Percentiles rank a stretch among this genome's conserved stretches.
Evolutionary conservation across 2,113 vertebrate species (phyloP).

Genomic region (Chaetorhynchus papuensis): DNA sequence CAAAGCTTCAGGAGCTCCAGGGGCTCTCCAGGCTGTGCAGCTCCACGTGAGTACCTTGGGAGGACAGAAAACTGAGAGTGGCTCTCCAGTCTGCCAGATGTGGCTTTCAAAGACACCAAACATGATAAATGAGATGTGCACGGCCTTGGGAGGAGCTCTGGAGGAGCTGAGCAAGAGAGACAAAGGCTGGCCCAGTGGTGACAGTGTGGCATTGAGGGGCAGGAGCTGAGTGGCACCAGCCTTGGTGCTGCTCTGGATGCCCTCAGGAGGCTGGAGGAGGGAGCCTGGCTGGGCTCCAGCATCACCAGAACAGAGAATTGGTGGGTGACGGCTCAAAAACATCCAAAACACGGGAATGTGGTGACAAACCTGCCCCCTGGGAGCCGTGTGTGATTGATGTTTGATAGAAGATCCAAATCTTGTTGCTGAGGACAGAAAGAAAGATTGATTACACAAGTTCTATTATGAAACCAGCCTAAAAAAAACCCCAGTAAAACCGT

Average conservation of each 20-base stretch:
- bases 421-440: not conserved
- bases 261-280: not conserved
- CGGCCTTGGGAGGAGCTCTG: not conserved
- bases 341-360: not conserved
- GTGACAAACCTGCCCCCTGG: not conserved
- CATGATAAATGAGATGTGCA: not conserved
- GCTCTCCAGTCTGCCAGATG: not conserved
- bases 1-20: not conserved
- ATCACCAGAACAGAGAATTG: not conserved
- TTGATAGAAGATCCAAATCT: not conserved
- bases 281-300: not conserved
- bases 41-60: not conserved
- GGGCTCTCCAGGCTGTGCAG: not conserved
- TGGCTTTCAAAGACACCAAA: not conserved
- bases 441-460: not conserved
- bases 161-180: not conserved
- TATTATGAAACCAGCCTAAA: conserved; percentile 15
- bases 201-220: not conserved
- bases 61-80: not conserved
- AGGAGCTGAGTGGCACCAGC: not conserved
- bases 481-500: not conserved
- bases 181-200: not conserved
- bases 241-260: not conserved
- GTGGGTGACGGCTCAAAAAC: not conserved
- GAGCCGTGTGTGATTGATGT: not conserved